phyloP scores from a whole-genome alignment of 2,797 vertebrate genomes.

The Rhadinocentrus ornatus region DNA sequence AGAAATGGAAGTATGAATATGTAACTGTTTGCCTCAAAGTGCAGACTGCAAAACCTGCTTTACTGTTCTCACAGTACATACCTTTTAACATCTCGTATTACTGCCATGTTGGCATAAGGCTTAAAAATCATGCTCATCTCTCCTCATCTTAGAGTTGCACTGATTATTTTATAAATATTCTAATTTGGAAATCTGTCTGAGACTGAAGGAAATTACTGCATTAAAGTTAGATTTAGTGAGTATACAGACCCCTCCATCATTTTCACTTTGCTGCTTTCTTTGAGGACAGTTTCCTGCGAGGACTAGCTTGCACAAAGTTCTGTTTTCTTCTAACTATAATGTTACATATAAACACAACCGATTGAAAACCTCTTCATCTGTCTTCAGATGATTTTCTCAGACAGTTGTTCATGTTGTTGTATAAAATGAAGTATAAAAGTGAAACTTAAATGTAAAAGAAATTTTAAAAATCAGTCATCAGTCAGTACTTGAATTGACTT shows the following conservation, averaged over 20 bases:
- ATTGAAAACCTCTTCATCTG: neutral
- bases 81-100: slow-evolving; percentile 7
- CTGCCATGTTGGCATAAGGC: slow-evolving; percentile 10
- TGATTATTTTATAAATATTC: slow-evolving; percentile 23
- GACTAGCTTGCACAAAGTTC: neutral
- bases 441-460: neutral
- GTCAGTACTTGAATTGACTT: neutral
- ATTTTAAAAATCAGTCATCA: neutral
- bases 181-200: slow-evolving; percentile 13
- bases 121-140: neutral
- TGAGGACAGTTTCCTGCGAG: neutral
- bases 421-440: too few species aligned
- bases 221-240: neutral
- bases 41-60: slow-evolving; percentile 4
- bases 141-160: slow-evolving; percentile 17
- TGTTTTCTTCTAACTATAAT: neutral
- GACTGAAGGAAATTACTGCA: neutral
- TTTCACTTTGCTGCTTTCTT: neutral
- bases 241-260: neutral
- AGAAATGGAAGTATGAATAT: slow-evolving; percentile 43
- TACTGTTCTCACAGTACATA: slow-evolving; percentile 9
- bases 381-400: neutral
- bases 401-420: too few species aligned
- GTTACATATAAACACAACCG: neutral
- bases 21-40: slow-evolving; percentile 16